These are phyloP conservation scores for Tympanoctomys barrerae DNA, from an alignment of 2,797 vertebrate species.

Conservation along the genomic window DNA sequence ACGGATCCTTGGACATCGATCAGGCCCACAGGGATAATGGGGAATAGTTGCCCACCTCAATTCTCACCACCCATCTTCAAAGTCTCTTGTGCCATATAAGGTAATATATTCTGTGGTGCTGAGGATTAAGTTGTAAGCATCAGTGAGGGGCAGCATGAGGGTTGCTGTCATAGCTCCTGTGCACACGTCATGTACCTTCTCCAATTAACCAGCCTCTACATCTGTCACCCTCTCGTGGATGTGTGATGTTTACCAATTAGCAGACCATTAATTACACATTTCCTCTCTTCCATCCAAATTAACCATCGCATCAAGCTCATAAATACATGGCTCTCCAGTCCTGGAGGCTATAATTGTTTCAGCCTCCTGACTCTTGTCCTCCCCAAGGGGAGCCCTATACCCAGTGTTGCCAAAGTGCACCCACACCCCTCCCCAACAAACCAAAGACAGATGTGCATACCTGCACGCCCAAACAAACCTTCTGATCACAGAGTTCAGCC, in stretches of 20 bases:
- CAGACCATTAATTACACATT: conserved; percentile 58
- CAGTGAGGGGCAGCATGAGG: no score
- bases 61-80: not conserved
- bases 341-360: not conserved
- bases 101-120: not conserved
- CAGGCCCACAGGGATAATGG: not conserved
- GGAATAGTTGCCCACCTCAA: not conserved
- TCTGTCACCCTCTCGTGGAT: conserved; percentile 44
- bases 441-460: not conserved
- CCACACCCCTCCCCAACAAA: not conserved
- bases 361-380: not conserved
- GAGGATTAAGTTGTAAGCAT: not conserved
- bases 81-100: not conserved
- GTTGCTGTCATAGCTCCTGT: not conserved
- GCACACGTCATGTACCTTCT: not conserved
- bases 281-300: conserved; percentile 65
- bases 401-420: not conserved
- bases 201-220: not conserved
- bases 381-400: not conserved
- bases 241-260: conserved; percentile 68
- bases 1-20: not conserved
- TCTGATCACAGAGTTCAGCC: not conserved
- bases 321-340: conserved; percentile 7
- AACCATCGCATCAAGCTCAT: conserved; percentile 58
- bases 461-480: not conserved